Conservation (phyloP, 1,140 invertebrate species). For the Gryllus bimaculatus region DNA sequence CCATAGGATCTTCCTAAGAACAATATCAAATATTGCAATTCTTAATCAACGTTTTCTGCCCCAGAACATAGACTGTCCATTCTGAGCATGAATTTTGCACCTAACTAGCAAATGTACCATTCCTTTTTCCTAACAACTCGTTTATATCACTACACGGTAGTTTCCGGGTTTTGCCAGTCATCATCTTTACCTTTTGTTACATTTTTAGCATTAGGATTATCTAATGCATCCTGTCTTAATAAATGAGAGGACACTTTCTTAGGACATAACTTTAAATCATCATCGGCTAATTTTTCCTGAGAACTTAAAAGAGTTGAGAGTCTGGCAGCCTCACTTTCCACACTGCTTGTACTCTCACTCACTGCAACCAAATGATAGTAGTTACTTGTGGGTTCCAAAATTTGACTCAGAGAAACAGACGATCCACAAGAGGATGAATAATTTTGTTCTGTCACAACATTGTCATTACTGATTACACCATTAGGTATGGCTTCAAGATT, state of each 20-base stretch:
- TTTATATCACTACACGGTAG: slow-evolving; percentile 14
- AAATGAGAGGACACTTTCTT: slow-evolving; percentile 23
- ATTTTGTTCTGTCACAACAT: background rate
- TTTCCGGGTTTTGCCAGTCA: slow-evolving; percentile 19
- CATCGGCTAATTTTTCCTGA: slow-evolving; percentile 6
- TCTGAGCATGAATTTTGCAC: no score
- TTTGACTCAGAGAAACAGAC: slow-evolving; percentile 19
- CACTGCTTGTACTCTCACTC: slow-evolving; percentile 17
- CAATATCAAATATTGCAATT: no score
- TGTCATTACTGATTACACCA: background rate
- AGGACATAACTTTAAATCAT: slow-evolving; percentile 2
- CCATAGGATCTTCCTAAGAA: no score
- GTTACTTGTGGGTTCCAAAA: slow-evolving; percentile 18
- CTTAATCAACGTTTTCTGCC: no score
- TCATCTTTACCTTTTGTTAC: slow-evolving; percentile 6
- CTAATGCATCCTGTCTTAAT: slow-evolving; percentile 31
- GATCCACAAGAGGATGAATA: slow-evolving; percentile 20
- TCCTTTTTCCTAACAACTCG: no score
- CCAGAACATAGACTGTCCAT: no score
- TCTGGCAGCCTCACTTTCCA: background rate
- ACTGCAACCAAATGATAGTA: slow-evolving; percentile 20
- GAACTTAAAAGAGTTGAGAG: background rate
- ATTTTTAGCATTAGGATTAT: slow-evolving; percentile 9
- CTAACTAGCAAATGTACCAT: no score
- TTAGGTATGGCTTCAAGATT: background rate